Evolutionary conservation across 2,797 vertebrate species (phyloP), one percentile per base, ranked within the genome.

Genomic region (Gymnoscopelus microlampas): DNA sequence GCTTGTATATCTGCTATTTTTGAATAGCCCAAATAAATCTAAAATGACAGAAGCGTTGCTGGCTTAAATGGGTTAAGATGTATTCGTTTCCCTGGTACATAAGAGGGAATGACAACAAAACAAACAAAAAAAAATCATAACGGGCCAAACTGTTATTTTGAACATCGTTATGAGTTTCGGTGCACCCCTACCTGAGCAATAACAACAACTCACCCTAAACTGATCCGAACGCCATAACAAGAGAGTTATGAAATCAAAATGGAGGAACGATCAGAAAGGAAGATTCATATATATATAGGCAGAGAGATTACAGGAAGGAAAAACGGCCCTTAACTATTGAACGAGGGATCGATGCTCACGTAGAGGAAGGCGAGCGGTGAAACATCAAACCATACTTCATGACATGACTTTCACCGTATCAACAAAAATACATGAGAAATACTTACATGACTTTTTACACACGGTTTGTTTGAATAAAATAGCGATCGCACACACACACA

Each of bases 401-500:
- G 57, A 74, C 66, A 73, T 69, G 51, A 70, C 51, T 65, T 57
- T 82, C 63, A 81, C 67, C 74, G 73, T 53, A 80, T 79, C 71
- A 66, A 62, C 72, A 82, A 79, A 85, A 76, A 83, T 61, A 81
- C 66, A 76, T 56, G 32, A 68, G 55, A 68, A 64, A 79, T 59
- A 73, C 53, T 66, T 71, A 82, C 77, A 78, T 63, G 54, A 55
- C 23, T 56, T 74, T 85, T 85, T 81, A 86, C 78, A 88, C 75
- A 78, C 53, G 58, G 87, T 86, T 65, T 62, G 76, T 73, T 69
- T 44, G 60, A 74, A 78, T 76, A 86, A 83, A 85, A 79, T 65
- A 64, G 26, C 68, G 72, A 77, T 65, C 61, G 78, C 80, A 84
- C 68, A 89, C 79, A n/a, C n/a, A 89, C 66, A 86, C 56, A 79